phyloP scores from a whole-genome alignment of 2,113 vertebrate genomes.

The Tachycineta bicolor region DNA sequence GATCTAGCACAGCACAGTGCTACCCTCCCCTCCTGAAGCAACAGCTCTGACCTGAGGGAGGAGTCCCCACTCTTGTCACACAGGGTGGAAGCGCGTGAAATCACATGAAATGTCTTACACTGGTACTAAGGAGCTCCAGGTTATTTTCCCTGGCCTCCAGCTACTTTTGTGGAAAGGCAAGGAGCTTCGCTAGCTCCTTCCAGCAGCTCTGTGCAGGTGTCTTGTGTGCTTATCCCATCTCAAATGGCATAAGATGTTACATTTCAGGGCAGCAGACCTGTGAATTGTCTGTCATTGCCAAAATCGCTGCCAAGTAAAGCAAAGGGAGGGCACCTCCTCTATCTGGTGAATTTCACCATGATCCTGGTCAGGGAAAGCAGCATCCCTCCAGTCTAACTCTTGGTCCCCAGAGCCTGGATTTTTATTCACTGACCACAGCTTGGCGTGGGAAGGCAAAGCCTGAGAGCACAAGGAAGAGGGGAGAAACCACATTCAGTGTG shows the following conservation, averaged over 20 bases:
- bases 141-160: not conserved
- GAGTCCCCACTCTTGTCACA: not conserved
- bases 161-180: not conserved
- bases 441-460: not conserved
- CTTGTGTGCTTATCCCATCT: not conserved
- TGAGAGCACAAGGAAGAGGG: not conserved
- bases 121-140: not conserved
- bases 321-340: not conserved
- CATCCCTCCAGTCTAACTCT: not conserved
- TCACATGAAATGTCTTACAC: not conserved
- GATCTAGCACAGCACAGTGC: not conserved
- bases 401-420: not conserved
- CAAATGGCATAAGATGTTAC: not conserved
- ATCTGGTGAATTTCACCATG: not conserved
- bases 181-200: not conserved
- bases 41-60: not conserved
- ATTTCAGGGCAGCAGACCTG: not conserved
- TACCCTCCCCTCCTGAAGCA: not conserved
- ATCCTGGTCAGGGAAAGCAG: not conserved
- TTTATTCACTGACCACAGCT: not conserved
- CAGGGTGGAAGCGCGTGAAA: rapidly evolving
- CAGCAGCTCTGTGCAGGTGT: not conserved
- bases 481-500: not conserved
- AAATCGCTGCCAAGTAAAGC: not conserved
- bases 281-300: not conserved